phyloP scores from a whole-genome alignment of 2,888 invertebrate genomes.

The Ophion slaviceki region DNA sequence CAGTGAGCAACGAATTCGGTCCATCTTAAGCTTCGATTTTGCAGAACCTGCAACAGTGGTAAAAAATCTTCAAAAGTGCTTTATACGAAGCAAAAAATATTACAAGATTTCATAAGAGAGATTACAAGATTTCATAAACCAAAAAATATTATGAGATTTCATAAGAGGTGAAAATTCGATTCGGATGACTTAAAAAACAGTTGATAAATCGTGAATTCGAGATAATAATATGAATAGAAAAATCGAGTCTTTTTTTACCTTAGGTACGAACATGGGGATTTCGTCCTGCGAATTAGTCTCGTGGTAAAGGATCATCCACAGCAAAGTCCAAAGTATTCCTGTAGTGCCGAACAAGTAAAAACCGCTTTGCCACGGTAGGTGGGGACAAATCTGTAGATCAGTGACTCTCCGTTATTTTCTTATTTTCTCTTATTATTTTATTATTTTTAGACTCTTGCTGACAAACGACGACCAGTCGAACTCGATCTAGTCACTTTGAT shows the following conservation, averaged over 20 bases:
- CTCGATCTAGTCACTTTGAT: no score
- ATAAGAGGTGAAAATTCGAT: background rate
- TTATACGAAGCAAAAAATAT: no score
- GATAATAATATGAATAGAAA: no score
- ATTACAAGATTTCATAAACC: no score
- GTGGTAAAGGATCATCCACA: constrained; percentile 88
- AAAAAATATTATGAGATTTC: background rate
- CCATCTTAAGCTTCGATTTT: constrained; percentile 86
- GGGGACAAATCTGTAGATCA: constrained; percentile 86
- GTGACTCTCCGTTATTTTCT: background rate
- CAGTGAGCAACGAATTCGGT: constrained; percentile 88
- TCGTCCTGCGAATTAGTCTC: constrained; percentile 85
- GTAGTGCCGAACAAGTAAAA: constrained; percentile 89
- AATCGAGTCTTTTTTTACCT: constrained; percentile 79
- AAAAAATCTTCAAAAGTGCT: no score
- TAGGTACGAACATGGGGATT: constrained; percentile 86
- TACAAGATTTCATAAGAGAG: background rate
- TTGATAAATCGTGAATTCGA: background rate
- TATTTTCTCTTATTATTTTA: background rate
- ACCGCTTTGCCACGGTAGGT: constrained; percentile 88
- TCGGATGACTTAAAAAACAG: no score
- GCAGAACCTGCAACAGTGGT: constrained; percentile 81
- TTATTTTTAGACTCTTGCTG: background rate
- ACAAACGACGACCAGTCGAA: no score
- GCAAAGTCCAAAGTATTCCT: constrained; percentile 88